phyloP scores from a whole-genome alignment of 2,888 invertebrate genomes.

The Drosophila glabriapex region DNA sequence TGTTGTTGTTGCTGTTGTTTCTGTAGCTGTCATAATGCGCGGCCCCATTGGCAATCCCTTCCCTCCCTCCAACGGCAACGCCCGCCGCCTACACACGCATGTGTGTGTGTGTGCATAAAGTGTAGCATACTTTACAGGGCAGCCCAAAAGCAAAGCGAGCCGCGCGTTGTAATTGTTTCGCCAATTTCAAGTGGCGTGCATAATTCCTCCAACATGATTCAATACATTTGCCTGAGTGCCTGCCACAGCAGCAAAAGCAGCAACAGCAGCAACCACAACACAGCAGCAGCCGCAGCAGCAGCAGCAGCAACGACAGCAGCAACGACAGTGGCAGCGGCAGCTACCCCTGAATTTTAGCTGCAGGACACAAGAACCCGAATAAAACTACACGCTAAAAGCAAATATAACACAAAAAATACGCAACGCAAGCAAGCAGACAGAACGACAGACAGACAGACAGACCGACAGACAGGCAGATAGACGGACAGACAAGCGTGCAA shows the following conservation, averaged over 20 bases:
- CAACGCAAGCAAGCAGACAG: slow-evolving; percentile 19
- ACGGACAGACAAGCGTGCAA: slow-evolving; percentile 70
- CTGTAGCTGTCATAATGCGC: slow-evolving; percentile 69
- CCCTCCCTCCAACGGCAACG: not conserved
- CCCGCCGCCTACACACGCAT: slow-evolving; percentile 33
- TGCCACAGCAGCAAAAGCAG: slow-evolving; percentile 11
- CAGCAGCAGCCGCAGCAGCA: slow-evolving; percentile 15
- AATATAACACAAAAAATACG: slow-evolving; percentile 51
- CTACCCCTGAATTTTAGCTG: slow-evolving; percentile 62
- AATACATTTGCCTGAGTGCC: slow-evolving; percentile 70
- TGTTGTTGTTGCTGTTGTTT: slow-evolving; percentile 26
- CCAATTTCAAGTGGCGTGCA: slow-evolving; percentile 79
- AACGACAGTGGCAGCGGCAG: slow-evolving; percentile 17
- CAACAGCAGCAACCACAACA: slow-evolving; percentile 16
- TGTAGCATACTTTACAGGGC: slow-evolving; percentile 71
- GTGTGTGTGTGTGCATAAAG: slow-evolving; percentile 48
- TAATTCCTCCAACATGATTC: slow-evolving; percentile 78
- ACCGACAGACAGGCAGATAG: slow-evolving; percentile 7
- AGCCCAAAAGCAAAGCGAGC: slow-evolving; percentile 32
- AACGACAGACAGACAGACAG: slow-evolving; percentile 43
- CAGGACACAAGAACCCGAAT: slow-evolving; percentile 60
- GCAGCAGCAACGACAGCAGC: slow-evolving; percentile 12
- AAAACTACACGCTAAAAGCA: slow-evolving; percentile 73
- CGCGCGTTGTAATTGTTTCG: slow-evolving; percentile 75
- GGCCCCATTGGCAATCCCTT: slow-evolving; percentile 4